Evolutionary conservation across 2,888 invertebrate species (phyloP), one percentile per base, ranked within the genome.

Genomic region (Trichogramma dendrolimi): DNA sequence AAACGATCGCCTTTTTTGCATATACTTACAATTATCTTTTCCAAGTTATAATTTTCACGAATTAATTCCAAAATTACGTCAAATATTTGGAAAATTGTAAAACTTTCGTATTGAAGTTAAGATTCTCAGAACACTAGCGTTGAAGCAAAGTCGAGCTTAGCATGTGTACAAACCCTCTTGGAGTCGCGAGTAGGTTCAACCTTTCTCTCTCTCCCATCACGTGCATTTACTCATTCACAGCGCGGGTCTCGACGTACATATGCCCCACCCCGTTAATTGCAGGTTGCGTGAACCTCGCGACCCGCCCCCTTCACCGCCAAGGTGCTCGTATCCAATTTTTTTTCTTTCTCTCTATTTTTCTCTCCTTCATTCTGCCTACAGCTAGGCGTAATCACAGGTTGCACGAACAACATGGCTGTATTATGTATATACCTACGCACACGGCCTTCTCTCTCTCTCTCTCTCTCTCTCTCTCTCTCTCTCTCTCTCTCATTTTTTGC

Each of bases 181-280:
- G 11, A 49, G 10, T 48, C 8, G 49, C 50, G 44, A 27, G 40
- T 10, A 40, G 7, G 39, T 10, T 27, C 48, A 6, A 14, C 10
- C 48, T 48, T 51, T 58, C 14, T 43, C 47, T 54, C 62, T 44
- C 38, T 46, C 50, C 53, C 57, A 27, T 58, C 46, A 38, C 27
- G 41, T n/a, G 11, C 39, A 7, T 38, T 10, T 38, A 5, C 51
- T 52, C 39, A 41, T n/a, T 4, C 8, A 52, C 39, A 27, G 11
- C 51, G 38, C 39, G 40, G 2, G 40, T 6, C 38, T 50, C 10
- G 7, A 52, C 39, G 40, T 38, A 52, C 40, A 40, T 1, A 40
- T 41, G 78, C 76, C 76, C 78, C 78, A 77, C 78, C 78, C 78
- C 74, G 73, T 77, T 78, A 75, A 78, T 78, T 78, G 73, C 76